Percentiles rank a stretch among this genome's conserved stretches.
Evolutionary conservation across 2,113 vertebrate genomes (phyloP).

Genomic region (Toxostoma redivivum): DNA sequence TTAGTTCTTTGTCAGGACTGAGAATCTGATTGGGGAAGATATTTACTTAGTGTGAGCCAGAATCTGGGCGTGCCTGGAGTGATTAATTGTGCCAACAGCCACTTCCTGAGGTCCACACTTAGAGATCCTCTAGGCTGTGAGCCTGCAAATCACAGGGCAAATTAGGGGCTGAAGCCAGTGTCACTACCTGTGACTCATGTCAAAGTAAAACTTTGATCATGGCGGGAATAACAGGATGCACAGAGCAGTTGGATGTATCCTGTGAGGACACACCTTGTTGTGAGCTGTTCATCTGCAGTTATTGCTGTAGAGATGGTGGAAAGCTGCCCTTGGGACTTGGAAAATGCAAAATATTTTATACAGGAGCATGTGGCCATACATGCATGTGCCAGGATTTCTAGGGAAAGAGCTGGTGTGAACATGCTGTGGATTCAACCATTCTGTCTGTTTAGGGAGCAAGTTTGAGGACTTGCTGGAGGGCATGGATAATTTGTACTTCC

Average conservation of each 20-base stretch:
- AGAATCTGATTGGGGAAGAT: background rate
- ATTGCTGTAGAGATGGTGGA: background rate
- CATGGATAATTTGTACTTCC: background rate
- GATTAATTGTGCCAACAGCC: background rate
- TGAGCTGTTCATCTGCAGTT: background rate
- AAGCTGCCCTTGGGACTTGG: background rate
- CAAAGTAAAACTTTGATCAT: constrained; percentile 35
- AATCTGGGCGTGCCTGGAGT: background rate
- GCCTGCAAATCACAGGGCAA: background rate
- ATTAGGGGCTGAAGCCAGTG: background rate
- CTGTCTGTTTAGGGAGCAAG: background rate
- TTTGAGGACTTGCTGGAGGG: background rate
- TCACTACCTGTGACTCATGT: background rate
- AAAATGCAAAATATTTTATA: background rate
- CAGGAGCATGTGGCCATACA: background rate
- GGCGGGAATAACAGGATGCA: constrained; percentile 33
- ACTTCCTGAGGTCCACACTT: constrained; percentile 3
- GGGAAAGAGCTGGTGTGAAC: background rate
- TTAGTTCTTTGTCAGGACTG: background rate
- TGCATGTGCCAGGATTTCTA: background rate
- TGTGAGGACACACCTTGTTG: constrained; percentile 4
- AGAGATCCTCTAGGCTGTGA: background rate
- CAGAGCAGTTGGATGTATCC: constrained; percentile 9
- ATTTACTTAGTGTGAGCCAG: background rate
- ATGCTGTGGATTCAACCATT: background rate